Conservation (phyloP, 1,140 invertebrate species). For the Aphelenchoides fujianensis region DNA sequence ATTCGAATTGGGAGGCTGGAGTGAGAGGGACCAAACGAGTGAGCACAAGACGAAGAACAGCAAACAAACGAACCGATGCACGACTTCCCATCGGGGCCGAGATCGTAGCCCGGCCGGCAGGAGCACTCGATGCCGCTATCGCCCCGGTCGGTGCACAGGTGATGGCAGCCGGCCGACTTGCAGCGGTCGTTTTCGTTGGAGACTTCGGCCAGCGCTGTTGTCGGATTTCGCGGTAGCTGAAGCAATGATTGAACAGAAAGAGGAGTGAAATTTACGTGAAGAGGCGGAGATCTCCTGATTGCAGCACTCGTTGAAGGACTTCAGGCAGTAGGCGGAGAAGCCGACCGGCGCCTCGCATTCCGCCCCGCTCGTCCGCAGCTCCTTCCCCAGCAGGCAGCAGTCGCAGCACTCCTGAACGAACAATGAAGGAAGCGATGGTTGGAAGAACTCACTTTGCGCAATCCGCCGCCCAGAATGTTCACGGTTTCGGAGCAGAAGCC, state of each 20-base stretch:
- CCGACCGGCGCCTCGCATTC: constrained; percentile 53
- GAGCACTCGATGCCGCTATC: constrained; percentile 53
- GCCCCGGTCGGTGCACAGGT: constrained; percentile 53
- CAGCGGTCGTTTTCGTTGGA: constrained; percentile 29
- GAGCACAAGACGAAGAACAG: not conserved
- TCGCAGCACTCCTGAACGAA: constrained; percentile 58
- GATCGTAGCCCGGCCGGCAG: constrained; percentile 53
- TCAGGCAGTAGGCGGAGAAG: constrained; percentile 54
- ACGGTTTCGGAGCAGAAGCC: constrained; percentile 46
- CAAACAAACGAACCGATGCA: constrained; percentile 55
- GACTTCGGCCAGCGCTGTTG: not conserved
- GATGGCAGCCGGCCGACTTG: constrained; percentile 45
- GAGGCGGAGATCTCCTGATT: constrained; percentile 21
- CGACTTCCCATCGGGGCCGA: constrained; percentile 51
- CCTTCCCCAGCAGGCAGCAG: constrained; percentile 59
- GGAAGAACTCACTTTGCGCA: constrained; percentile 38
- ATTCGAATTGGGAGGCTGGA: too few species aligned
- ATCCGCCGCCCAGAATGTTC: constrained; percentile 48
- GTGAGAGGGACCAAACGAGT: not conserved
- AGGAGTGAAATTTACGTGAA: too few species aligned
- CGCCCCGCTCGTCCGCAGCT: constrained; percentile 44
- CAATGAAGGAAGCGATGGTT: not conserved
- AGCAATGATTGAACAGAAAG: too few species aligned
- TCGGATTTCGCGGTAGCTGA: too few species aligned
- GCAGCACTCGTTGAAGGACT: constrained; percentile 60